Percentiles rank a stretch among this genome's conserved stretches.
These are phyloP conservation scores for Poeciliopsis turrubarensis DNA, from an alignment of 2,113 vertebrate species.

Conservation along the genomic window DNA sequence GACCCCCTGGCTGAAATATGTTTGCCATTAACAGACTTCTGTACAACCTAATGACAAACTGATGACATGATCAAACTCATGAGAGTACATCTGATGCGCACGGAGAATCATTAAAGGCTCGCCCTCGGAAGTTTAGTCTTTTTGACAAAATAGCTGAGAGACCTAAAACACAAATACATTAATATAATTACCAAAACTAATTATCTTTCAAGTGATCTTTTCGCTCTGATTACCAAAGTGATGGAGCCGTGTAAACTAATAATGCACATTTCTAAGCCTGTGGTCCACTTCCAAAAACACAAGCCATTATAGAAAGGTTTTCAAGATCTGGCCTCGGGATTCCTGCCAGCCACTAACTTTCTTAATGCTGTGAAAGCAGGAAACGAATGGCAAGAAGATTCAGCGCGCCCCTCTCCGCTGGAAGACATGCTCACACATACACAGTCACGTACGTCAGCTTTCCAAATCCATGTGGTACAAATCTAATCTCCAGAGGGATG, in stretches of 20 bases:
- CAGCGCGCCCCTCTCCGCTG: not conserved
- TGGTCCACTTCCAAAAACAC: not conserved
- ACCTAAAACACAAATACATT: no score
- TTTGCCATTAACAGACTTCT: not conserved
- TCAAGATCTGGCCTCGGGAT: not conserved
- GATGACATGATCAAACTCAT: not conserved
- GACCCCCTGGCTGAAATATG: not conserved
- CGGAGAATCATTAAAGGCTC: no score
- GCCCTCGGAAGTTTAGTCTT: no score
- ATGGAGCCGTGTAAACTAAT: constrained; percentile 1
- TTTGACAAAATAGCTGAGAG: no score
- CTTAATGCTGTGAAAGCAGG: constrained; percentile 13
- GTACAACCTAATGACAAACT: not conserved
- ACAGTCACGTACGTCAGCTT: not conserved
- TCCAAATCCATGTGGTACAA: constrained; percentile 1
- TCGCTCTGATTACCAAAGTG: no score
- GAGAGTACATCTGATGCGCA: no score
- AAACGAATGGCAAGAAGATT: not conserved
- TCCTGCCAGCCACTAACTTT: not conserved
- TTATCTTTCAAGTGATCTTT: no score
- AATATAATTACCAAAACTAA: no score
- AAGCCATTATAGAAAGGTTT: not conserved
- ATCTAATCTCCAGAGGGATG: constrained; percentile 14
- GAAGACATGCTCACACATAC: not conserved
- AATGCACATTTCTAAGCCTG: constrained; percentile 18